Base-by-base conservation (phyloP, 53 echinoderm and acorn worm genomes). In the Mesocentrotus franciscanus region DNA sequence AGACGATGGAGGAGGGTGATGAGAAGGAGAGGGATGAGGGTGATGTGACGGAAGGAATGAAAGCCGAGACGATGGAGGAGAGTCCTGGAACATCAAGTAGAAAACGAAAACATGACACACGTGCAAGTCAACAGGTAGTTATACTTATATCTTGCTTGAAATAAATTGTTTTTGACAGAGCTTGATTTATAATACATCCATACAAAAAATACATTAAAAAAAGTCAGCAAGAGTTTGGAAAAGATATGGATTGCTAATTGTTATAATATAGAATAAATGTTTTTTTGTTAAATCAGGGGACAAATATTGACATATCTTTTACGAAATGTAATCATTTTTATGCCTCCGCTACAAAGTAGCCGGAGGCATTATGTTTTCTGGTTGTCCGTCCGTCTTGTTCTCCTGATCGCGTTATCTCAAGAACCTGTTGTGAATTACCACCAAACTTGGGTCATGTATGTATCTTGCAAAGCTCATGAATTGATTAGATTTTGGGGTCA, bases 1-100 rank as follows among this genome's bases (percentile, higher is more conserved):
- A n/a, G n/a, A n/a, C n/a, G n/a, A n/a, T n/a, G 36, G 95, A 96
- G 35, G 95, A 95, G 35, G 75, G 22, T 74, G 89, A 96, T 24
- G 92, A 56, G 10, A 95, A 93, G 32, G 62, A 64, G 33, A 76
- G 90, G 29, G 95, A 95, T 89, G 78, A 61, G 6, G 95, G 95
- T 22, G 70, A 96, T 61, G 36, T 95, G 55, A 92, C 61, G 83
- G 85, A 71, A 9, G 94, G 22, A 87, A 95, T 1, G 24, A 83
- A 10, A 78, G 81, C 2, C 17, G 93, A 95, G 59, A 85, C 56
- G 84, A 9, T 49, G 26, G 89, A 95, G 85, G 83, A 57, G 61
- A 95, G 12, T 57, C 92, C 39, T 18, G 95, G 70, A 56, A 12
- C 83, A 85, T 85, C 94, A 84, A 70, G 89, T 58, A 26, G 89